Percentiles rank a stretch among this genome's conserved stretches.
phyloP scores from a whole-genome alignment of 2,113 vertebrate genomes.

The Geococcyx californianus region DNA sequence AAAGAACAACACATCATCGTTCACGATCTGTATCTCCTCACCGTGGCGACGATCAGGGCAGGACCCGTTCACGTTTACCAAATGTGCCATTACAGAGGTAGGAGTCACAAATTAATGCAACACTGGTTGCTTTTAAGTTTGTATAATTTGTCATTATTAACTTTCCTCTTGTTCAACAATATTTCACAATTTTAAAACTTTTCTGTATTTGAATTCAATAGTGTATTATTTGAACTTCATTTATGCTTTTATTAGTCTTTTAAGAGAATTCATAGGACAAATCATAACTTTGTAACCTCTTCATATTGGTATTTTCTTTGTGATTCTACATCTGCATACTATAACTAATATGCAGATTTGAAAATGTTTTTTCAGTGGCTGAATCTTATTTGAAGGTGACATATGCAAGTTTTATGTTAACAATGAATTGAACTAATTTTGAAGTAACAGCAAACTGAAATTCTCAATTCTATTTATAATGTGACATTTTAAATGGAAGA shows the following conservation, averaged over 20 bases:
- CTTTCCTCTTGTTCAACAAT: not conserved
- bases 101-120: not conserved
- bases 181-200: not conserved
- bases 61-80: constrained; percentile 91
- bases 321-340: not conserved
- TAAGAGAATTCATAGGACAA: not conserved
- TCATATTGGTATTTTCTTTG: not conserved
- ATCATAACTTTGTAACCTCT: not conserved
- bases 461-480: not conserved
- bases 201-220: not conserved
- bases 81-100: constrained; percentile 98
- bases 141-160: not conserved
- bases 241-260: not conserved
- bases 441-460: not conserved
- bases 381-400: no score
- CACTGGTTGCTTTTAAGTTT: fast-evolving
- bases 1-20: constrained; percentile 89
- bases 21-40: constrained; percentile 97
- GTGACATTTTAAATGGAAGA: not conserved
- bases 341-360: not conserved
- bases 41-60: constrained; percentile 89
- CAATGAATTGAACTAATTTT: not conserved
- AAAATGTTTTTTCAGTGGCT: not conserved
- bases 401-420: not conserved
- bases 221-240: not conserved